These are phyloP conservation scores for Falco peregrinus DNA, from an alignment of 2,797 vertebrate genomes.

Conservation along the genomic window DNA sequence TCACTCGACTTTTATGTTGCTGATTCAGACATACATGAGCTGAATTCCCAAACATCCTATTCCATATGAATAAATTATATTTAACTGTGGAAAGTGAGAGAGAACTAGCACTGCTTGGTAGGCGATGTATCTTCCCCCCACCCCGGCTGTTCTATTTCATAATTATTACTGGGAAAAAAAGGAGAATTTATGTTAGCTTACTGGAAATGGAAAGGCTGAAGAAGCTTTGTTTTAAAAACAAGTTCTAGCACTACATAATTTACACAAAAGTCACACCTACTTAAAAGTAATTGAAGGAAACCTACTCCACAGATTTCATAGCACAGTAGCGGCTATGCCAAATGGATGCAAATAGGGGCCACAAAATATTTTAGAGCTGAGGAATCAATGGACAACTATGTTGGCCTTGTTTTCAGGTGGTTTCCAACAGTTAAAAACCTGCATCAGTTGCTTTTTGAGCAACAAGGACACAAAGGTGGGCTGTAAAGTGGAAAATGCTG, in stretches of 20 bases:
- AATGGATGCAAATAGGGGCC: neutral
- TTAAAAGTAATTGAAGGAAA: neutral
- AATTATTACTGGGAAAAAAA: neutral
- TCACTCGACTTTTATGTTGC: neutral
- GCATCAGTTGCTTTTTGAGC: neutral
- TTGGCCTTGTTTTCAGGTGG: neutral
- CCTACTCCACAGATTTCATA: neutral
- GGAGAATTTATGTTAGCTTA: neutral
- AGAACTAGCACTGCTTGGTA: neutral
- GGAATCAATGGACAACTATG: neutral
- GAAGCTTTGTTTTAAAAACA: neutral
- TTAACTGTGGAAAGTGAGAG: neutral
- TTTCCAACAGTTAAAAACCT: neutral
- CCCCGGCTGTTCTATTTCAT: neutral
- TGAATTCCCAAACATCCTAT: neutral
- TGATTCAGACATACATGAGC: neutral
- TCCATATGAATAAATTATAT: neutral
- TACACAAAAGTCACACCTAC: neutral
- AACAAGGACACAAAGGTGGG: neutral
- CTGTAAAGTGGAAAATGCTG: neutral
- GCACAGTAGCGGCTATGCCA: neutral
- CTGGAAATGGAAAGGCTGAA: neutral
- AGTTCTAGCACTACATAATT: neutral
- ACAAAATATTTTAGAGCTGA: neutral
- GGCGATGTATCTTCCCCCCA: neutral